Evolutionary conservation across 2,797 vertebrate species (phyloP), one percentile per base, ranked within the genome.

Genomic region (Florisuga fusca): DNA sequence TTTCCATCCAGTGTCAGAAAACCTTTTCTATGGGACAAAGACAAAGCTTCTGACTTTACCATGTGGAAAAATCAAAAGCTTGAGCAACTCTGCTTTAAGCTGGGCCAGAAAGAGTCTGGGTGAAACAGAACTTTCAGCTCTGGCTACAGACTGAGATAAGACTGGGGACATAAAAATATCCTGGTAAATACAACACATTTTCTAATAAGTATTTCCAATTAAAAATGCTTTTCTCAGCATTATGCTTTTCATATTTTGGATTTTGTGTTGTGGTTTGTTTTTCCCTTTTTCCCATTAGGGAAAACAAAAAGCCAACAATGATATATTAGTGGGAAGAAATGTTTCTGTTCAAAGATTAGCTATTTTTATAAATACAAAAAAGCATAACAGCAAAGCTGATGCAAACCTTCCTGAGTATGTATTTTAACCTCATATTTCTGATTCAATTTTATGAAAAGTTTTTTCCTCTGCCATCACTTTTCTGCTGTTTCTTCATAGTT

Each of bases 41-140:
- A 84, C 61, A 57, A 82, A 75, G 31, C 57, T 95, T 92, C 85
- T 87, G 77, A 53, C 63, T 91, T 92, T 41, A 64, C 26, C 57
- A 63, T 68, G 53, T 80, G 80, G 86, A 90, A 96, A 88, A 63
- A 59, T 68, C 63, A 89, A 78, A 71, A 90, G 59, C 15, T 90
- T 71, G 64, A 95, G 63, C 63, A 89, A 76, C 4, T 73, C 41
- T 29, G 36, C 59, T 74, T 88, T 50, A 73, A 10, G 31, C 50
- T 73, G 59, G 87, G 63, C 38, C 74, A 82, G 63, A 81, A 83
- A 66, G 62, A 48, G 21, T 50, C 36, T 46, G 53, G 15, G 27
- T 80, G 57, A 78, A 95, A 81, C 12, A 85, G 33, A 93, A 33
- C 27, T 78, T 64, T 69, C 27, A 2, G 62, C 36, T 72, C 26